Conservation (phyloP, 2,113 vertebrate species). For the Brienomyrus brachyistius region DNA sequence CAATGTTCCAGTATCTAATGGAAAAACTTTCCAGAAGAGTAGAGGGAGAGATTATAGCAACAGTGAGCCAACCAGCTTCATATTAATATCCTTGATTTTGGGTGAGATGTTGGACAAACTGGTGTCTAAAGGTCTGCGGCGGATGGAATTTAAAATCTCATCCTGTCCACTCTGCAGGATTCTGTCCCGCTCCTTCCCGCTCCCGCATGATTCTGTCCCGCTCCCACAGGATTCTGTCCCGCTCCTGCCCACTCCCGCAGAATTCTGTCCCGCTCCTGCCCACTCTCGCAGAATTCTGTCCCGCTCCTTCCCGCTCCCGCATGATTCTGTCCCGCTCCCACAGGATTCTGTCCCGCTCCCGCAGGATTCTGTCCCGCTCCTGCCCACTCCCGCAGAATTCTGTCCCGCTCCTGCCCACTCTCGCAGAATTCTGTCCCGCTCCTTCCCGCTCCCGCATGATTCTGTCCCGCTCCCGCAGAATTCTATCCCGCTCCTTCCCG, state of each 20-base stretch:
- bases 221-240: no score
- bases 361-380: not conserved
- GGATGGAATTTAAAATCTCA: not conserved
- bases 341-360: not conserved
- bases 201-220: no score
- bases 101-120: not conserved
- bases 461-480: not conserved
- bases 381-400: not conserved
- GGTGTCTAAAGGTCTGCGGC: not conserved
- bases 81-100: not conserved
- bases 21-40: not conserved
- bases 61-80: not conserved
- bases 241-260: not conserved
- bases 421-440: not conserved
- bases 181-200: no score
- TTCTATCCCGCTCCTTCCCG: not conserved
- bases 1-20: not conserved
- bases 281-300: no score
- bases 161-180: not conserved
- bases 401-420: not conserved
- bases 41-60: not conserved
- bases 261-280: not conserved
- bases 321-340: not conserved
- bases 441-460: not conserved
- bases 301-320: fast-evolving